Base-by-base conservation (phyloP, 2,888 invertebrate genomes). In the Diploptera punctata region DNA sequence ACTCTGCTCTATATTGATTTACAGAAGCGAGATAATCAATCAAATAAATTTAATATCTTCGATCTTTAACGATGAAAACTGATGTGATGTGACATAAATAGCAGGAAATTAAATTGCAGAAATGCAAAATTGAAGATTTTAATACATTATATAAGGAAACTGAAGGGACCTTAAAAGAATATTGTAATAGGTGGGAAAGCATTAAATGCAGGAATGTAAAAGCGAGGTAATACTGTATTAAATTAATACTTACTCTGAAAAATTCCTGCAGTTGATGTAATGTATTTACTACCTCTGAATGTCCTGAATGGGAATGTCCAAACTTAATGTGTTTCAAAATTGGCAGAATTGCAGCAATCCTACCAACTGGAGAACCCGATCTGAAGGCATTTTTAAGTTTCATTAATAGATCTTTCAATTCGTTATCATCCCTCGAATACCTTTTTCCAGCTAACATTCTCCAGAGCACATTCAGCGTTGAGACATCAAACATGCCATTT, bases 401-500 rank as follows among this genome's bases (percentile, higher is more conserved):
- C 5, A 62, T 52, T 5, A 77, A 70, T 10, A 77, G 73, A 1
- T 49, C 19, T 62, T 68, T 47, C 33, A 76, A 57, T 10, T 68
- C 49, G 1, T 21, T 54, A 61, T 78, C 77, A 31, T 73, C 61
- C 13, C 68, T 72, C 18, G 68, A 18, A 68, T 72, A 76, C 16
- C 75, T 67, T 9, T 67, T 52, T n/a, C 78, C 78, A 9, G 76
- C 77, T 68, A 77, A 74, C 47, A 77, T 71, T 0, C 73, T 69
- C 78, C 78, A 78, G 24, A 78, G 72, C 1, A 78, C 76, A 70
- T 78, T 78, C 38, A 77, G 71, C n/a, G 74, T 71, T 5, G 77
- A 68, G 13, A 73, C 68, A 9, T 52, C 73, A 71, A 78, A 76
- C 19, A 76, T 33, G 1, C 70, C 71, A 18, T 68, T 71, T 5